Base-by-base conservation (phyloP, 2,888 invertebrate genomes). In the Papilio gigon region DNA sequence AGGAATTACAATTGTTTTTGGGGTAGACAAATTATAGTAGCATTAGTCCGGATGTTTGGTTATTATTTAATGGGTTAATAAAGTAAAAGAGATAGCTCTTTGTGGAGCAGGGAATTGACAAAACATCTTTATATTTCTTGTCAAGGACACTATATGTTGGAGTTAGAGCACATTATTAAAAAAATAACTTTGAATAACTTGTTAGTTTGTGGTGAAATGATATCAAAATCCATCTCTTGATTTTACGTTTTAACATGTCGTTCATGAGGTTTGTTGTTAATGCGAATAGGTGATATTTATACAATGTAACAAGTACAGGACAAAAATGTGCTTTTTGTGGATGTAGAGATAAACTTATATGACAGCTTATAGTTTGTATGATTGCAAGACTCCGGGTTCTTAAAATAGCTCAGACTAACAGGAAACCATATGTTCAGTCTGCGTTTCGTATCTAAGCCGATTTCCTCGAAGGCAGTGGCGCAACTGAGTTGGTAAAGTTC, bases 401-500 rank as follows among this genome's bases (percentile, higher is more conserved):
- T 61, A 44, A 69, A 61, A 65, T 53, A 56, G 65, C 33, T 17
- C 37, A 67, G 58, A 67, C 60, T 53, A 58, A 60, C 56, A 67
- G 56, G 67, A 69, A 70, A 71, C 50, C 35, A 56, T 50, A 65
- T 56, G 56, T 56, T 33, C 40, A 66, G 22, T 63, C 47, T 67
- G 50, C 30, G 40, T 53, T 68, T 33, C 58, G 22, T 22, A 35
- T 22, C 35, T 47, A 67, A 70, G 63, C 62, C 61, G 56, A 69
- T 65, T 69, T 69, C 69, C 56, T 56, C 12, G 14, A 25, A 42
- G n/a, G 14, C 40, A 42, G 14, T 5, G 22, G 20, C 12, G 12
- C 35, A 53, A 44, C 30, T 27, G 40, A 37, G 61, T 27, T 67
- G 61, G 40, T 4, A 30, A 30, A 40, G 62, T 42, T 22, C 25